Conservation (phyloP, 2,797 vertebrate species). For the Hephaestus fuliginosus region DNA sequence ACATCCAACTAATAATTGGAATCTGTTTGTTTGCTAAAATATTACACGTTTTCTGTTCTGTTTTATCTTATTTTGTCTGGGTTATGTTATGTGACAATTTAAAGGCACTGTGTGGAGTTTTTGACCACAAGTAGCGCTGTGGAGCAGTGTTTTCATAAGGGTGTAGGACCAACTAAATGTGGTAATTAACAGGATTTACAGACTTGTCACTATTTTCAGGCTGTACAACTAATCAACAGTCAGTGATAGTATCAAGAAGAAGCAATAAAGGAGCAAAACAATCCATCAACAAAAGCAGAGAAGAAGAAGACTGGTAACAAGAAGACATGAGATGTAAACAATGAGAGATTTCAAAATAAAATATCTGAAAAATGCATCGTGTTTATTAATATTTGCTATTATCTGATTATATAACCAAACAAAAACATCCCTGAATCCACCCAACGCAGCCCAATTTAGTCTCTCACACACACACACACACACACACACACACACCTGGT, state of each 20-base stretch:
- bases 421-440: background rate
- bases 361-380: background rate
- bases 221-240: too few species aligned
- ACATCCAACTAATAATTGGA: background rate
- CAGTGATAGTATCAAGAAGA: too few species aligned
- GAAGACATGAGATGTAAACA: background rate
- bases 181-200: too few species aligned
- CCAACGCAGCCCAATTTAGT: background rate
- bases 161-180: too few species aligned
- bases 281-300: background rate
- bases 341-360: background rate
- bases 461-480: conserved; percentile 36
- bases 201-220: too few species aligned
- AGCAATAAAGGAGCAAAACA: too few species aligned
- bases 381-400: background rate
- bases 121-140: background rate
- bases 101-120: background rate
- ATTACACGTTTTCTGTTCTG: background rate
- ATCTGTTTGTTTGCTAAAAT: conserved; percentile 15
- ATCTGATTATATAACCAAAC: conserved; percentile 38
- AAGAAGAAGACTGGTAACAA: background rate
- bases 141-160: background rate
- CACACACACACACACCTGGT: conserved; percentile 35
- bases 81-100: background rate
- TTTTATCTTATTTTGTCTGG: background rate